These are phyloP conservation scores for Ornithoptera priamus DNA, from an alignment of 2,888 invertebrate species.

Conservation along the genomic window DNA sequence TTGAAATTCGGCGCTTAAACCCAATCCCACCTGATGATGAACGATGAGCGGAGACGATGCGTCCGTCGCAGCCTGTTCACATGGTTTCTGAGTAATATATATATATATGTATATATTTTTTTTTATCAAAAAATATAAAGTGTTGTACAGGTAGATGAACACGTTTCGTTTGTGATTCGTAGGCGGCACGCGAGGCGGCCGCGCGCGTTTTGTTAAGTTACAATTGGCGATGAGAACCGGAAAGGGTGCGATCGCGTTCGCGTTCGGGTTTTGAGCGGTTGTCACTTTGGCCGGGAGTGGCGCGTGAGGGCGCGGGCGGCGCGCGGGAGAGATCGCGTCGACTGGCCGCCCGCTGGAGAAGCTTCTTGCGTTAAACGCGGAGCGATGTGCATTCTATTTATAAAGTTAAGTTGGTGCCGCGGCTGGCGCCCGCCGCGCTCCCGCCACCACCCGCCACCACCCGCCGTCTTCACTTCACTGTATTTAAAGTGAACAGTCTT, in stretches of 20 bases:
- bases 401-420: conserved; percentile 71
- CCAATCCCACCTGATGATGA: conserved; percentile 24
- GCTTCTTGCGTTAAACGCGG: conserved; percentile 70
- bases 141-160: conserved; percentile 24
- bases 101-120: background rate
- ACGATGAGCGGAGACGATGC: conserved; percentile 12
- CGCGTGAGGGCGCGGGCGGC: conserved; percentile 61
- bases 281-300: conserved; percentile 50
- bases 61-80: conserved; percentile 11
- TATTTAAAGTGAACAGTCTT: conserved; percentile 63
- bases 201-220: conserved; percentile 34
- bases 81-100: conserved; percentile 2
- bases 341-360: conserved; percentile 67
- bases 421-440: conserved; percentile 55
- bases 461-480: conserved; percentile 62
- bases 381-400: conserved; percentile 76
- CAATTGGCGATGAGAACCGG: conserved; percentile 33
- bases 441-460: conserved; percentile 52
- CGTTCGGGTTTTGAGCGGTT: conserved; percentile 52
- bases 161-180: conserved; percentile 25
- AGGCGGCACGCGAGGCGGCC: conserved; percentile 24
- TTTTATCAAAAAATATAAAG: conserved; percentile 4
- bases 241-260: conserved; percentile 45
- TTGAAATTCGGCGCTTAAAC: conserved; percentile 9
- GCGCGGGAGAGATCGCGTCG: conserved; percentile 60